Evolutionary conservation across 2,113 vertebrate species (phyloP).

Genomic region (Heterochromis multidens): DNA sequence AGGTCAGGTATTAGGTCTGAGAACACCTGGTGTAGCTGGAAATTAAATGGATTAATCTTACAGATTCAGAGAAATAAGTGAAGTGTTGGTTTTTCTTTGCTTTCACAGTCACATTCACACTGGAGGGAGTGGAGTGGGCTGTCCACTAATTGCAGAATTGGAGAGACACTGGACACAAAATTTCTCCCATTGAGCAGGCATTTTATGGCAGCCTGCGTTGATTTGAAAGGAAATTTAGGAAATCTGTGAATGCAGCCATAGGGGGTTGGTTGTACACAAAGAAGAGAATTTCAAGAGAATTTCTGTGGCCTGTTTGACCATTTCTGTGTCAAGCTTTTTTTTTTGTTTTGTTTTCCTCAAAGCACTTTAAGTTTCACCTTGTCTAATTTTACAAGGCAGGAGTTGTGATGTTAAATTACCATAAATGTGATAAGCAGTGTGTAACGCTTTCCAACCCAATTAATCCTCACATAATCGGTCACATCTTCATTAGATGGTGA

Average conservation of each 20-base stretch:
- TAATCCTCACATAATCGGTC: not conserved
- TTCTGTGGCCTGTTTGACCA: not conserved
- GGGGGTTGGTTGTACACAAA: not conserved
- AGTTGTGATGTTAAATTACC: not conserved
- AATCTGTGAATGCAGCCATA: not conserved
- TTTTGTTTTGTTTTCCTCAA: not conserved
- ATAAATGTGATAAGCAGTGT: not conserved
- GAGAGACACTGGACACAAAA: not conserved
- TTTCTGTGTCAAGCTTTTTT: not conserved
- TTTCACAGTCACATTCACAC: not conserved
- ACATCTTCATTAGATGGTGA: not conserved
- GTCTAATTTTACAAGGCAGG: not conserved
- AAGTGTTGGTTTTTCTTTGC: not conserved
- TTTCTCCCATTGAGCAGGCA: not conserved
- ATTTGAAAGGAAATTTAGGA: not conserved
- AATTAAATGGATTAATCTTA: not conserved
- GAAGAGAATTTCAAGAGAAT: accelerated
- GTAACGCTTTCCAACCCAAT: not conserved
- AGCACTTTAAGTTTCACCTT: not conserved
- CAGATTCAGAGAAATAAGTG: not conserved
- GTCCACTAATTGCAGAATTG: not conserved
- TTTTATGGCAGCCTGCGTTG: not conserved
- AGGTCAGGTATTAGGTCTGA: too few species aligned
- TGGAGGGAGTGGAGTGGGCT: not conserved
- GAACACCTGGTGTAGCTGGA: too few species aligned